A percentile compares a stretch with the other conserved stretches of the same genome.
Evolutionary conservation across 2,797 vertebrate genomes (phyloP).

Genomic region (Leptoclinus maculatus): DNA sequence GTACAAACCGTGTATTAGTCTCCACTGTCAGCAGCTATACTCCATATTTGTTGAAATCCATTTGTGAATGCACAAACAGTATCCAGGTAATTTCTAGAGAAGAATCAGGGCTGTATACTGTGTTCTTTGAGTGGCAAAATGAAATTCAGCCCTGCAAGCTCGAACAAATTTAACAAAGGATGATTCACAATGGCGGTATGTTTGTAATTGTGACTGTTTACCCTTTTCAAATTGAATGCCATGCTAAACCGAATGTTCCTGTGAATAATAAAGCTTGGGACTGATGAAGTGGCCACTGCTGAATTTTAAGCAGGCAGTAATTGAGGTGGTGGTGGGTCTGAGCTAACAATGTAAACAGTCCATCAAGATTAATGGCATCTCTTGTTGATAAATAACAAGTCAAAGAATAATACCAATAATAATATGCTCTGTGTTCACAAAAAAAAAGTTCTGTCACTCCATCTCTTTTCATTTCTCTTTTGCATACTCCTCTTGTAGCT

Average conservation of each 20-base stretch:
- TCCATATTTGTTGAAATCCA: conserved; percentile 13
- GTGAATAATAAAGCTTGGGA: conserved; percentile 49
- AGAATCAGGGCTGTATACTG: neutral
- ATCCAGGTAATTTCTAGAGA: conserved; percentile 29
- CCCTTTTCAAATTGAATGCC: conserved; percentile 60
- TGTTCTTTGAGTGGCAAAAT: conserved; percentile 52
- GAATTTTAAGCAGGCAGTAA: conserved; percentile 57
- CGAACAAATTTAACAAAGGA: conserved; percentile 47
- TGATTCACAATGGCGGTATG: conserved; percentile 23
- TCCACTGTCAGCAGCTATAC: neutral
- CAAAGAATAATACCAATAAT: conserved; percentile 31
- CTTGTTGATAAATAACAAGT: conserved; percentile 58
- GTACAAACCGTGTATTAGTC: neutral
- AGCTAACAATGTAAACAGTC: conserved; percentile 48
- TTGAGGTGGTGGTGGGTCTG: conserved; percentile 35
- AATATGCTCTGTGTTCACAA: neutral
- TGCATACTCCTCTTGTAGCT: conserved; percentile 10
- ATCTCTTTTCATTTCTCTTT: conserved; percentile 26
- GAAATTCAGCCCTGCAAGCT: conserved; percentile 34
- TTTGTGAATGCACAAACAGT: conserved; percentile 35
- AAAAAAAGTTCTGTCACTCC: conserved; percentile 28
- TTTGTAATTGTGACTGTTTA: conserved; percentile 68
- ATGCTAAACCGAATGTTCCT: conserved; percentile 62
- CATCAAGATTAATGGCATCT: conserved; percentile 51
- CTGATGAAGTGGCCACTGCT: conserved; percentile 43